phyloP scores from a whole-genome alignment of 2,888 invertebrate genomes.

The Galeopsomyia nigrocyanea region DNA sequence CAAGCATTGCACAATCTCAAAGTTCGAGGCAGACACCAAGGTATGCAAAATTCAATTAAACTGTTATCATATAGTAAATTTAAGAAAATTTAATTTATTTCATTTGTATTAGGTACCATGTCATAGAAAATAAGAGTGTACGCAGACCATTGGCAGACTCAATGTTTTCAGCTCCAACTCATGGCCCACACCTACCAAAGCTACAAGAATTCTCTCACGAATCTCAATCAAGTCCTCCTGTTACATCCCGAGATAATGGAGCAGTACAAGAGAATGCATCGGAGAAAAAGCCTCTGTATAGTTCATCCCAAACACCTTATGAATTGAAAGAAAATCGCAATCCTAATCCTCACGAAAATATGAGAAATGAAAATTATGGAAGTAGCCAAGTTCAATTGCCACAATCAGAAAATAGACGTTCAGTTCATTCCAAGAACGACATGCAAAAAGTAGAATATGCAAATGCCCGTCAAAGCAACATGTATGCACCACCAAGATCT shows the following conservation, averaged over 20 bases:
- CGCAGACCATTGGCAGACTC: conserved; percentile 61
- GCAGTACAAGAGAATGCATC: conserved; percentile 4
- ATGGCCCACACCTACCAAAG: conserved; percentile 48
- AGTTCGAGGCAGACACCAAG: conserved; percentile 49
- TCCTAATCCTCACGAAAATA: conserved; percentile 40
- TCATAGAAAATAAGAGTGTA: conserved; percentile 48
- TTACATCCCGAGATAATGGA: conserved; percentile 27
- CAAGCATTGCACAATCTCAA: conserved; percentile 49
- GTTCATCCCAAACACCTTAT: conserved; percentile 29
- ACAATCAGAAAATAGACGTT: conserved; percentile 20
- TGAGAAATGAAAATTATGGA: conserved; percentile 26
- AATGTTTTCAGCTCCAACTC: conserved; percentile 38
- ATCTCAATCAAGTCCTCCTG: conserved; percentile 22
- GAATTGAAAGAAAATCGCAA: conserved; percentile 55
- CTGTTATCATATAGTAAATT: not conserved
- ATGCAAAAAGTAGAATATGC: conserved; percentile 30
- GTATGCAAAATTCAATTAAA: conserved; percentile 44
- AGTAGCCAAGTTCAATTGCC: conserved; percentile 19
- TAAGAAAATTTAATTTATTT: conserved; percentile 3
- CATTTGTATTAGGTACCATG: conserved; percentile 51
- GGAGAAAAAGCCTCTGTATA: conserved; percentile 33
- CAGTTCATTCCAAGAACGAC: not conserved
- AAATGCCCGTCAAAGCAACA: conserved; percentile 32
- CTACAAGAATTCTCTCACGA: conserved; percentile 47
- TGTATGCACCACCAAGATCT: conserved; percentile 10